These are phyloP conservation scores for Drosophila quinaria DNA, from an alignment of 2,888 invertebrate genomes.

Conservation along the genomic window DNA sequence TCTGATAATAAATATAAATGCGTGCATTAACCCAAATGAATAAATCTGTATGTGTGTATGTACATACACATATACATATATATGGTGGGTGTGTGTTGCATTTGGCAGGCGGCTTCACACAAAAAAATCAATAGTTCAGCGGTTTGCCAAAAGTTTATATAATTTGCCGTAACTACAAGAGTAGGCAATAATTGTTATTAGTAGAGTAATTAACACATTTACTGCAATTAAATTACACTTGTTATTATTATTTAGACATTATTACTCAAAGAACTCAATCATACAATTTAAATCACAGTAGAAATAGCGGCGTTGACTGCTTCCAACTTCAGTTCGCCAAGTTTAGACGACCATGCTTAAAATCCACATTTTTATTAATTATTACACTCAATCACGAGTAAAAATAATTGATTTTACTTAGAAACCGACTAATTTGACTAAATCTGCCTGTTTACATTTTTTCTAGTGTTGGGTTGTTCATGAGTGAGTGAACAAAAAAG, in stretches of 20 bases:
- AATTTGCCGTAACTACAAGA: slow-evolving; percentile 8
- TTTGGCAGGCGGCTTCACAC: slow-evolving; percentile 50
- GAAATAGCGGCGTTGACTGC: slow-evolving; percentile 4
- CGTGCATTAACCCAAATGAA: slow-evolving; percentile 66
- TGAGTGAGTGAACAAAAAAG: too few relatives aligned
- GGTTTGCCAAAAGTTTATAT: slow-evolving; percentile 33
- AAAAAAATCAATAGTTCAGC: slow-evolving; percentile 61
- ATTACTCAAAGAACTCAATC: slow-evolving; percentile 24
- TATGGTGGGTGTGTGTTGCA: slow-evolving; percentile 37
- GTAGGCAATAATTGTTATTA: background rate
- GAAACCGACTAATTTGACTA: slow-evolving; percentile 18
- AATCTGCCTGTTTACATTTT: slow-evolving; percentile 55
- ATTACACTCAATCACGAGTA: slow-evolving; percentile 1
- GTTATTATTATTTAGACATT: slow-evolving; percentile 2
- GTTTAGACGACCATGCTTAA: background rate
- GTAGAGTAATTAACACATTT: background rate
- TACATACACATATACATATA: slow-evolving; percentile 4
- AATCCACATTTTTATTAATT: slow-evolving; percentile 17
- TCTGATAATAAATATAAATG: slow-evolving; percentile 44
- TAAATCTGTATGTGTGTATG: slow-evolving; percentile 22
- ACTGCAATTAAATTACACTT: background rate
- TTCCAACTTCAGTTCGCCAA: background rate
- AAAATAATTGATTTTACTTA: slow-evolving; percentile 2
- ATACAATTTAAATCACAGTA: slow-evolving; percentile 28
- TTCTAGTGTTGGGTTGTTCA: too few relatives aligned